Conservation (phyloP, 1,140 invertebrate genomes). For the Cyclina sinensis region DNA sequence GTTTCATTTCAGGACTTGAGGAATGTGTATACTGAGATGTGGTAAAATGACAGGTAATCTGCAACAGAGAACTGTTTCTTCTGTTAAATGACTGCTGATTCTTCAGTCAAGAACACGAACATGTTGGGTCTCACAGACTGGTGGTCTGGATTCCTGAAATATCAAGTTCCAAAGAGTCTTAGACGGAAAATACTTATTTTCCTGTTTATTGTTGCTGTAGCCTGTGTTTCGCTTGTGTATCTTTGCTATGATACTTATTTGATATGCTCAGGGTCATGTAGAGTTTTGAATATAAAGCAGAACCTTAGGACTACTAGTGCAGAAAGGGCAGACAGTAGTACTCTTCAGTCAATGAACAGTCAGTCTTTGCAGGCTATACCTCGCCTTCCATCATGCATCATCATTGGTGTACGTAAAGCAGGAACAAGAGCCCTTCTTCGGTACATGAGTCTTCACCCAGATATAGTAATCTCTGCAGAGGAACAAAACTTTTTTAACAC, state of each 20-base stretch:
- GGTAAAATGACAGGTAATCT: constrained; percentile 7
- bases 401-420: constrained; percentile 87
- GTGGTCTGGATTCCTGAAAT: background rate
- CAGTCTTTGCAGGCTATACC: constrained; percentile 61
- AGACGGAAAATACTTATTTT: constrained; percentile 26
- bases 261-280: constrained; percentile 8
- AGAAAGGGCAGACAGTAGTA: background rate
- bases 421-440: constrained; percentile 87
- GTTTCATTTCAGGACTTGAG: background rate
- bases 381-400: constrained; percentile 83
- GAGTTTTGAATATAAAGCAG: constrained; percentile 24
- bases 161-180: constrained; percentile 30
- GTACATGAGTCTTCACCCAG: constrained; percentile 86
- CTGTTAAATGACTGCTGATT: background rate
- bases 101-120: constrained; percentile 11
- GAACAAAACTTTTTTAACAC: constrained; percentile 87
- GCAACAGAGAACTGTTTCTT: background rate
- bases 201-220: constrained; percentile 41
- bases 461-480: constrained; percentile 81
- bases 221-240: constrained; percentile 22
- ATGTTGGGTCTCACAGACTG: background rate
- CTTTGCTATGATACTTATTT: constrained; percentile 2
- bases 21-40: background rate
- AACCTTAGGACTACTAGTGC: background rate
- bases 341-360: background rate